Evolutionary conservation across 35 echinoderm and acorn worm genomes (phyloP), one percentile per base, ranked within the genome.

Genomic region (Holothuria glaberrima): DNA sequence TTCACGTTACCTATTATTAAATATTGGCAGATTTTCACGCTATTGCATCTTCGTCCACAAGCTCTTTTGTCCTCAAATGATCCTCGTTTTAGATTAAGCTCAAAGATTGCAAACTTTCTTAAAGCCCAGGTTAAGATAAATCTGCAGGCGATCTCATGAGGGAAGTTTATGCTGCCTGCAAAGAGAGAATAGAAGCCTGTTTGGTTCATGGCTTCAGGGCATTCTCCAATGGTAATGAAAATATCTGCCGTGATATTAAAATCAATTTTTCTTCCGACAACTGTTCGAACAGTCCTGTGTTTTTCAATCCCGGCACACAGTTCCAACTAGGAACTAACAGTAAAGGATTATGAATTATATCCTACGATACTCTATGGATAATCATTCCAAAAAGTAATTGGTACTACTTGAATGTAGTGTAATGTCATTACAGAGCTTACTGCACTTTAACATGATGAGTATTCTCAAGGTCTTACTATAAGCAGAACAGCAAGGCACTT

Each of bases 211-310:
- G 74, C 74, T 78, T 35, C 21, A n/a, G 74, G 74, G 74, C 44
- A 78, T 48, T 48, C 22, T 78, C 9, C 24, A 78, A 13, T 52
- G 50, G 74, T 78, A 78, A 78, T 78, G 74, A 78, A 78, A 78
- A 78, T 78, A 78, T 78, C 74, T 48, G 35, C 35, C 74, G 41
- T 78, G 74, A 78, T 78, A 78, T 78, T 78, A 78, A 78, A 78
- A 78, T 78, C 74, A 78, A 78, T 78, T 78, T 78, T 56, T 21
- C n/a, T 74, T 48, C 74, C 74, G 74, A 78, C 74, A 78, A 78
- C 74, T 78, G 74, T 78, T 78, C 38, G 74, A 78, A 78, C 74
- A 48, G 38, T n/a, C 41, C 50, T 54, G 50, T 14, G 16, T 54
- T 54, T 54, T 54, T 2, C 10, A 54, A 9, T 54, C 13, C 0